These are phyloP conservation scores for Lycaon pictus DNA, from an alignment of 2,113 vertebrate species.

Conservation along the genomic window DNA sequence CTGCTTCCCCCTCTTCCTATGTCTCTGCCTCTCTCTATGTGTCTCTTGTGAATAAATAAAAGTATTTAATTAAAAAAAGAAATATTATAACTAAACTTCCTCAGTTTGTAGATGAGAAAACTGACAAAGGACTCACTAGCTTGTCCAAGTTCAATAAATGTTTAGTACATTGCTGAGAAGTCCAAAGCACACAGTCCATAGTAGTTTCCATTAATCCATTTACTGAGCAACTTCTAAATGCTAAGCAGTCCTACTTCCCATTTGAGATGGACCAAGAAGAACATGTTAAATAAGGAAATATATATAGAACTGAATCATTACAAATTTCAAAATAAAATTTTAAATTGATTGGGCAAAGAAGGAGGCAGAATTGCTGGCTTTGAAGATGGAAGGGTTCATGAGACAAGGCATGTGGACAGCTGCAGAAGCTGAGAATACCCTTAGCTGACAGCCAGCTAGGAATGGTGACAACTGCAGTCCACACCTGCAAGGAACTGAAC, in stretches of 20 bases:
- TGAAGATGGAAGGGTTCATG: background rate
- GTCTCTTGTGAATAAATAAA: no score
- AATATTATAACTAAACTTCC: background rate
- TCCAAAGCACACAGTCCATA: background rate
- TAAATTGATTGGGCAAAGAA: background rate
- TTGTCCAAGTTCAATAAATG: background rate
- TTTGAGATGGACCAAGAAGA: background rate
- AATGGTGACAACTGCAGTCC: background rate
- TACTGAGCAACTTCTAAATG: background rate
- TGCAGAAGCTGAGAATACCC: background rate
- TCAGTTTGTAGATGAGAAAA: background rate
- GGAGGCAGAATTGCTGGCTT: background rate
- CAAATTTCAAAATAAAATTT: slow-evolving; percentile 19
- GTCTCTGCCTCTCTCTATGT: no score
- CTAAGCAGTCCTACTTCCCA: background rate
- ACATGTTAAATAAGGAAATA: background rate
- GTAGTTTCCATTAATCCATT: background rate
- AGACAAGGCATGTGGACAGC: background rate
- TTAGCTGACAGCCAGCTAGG: background rate
- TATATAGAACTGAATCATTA: background rate
- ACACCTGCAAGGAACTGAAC: background rate
- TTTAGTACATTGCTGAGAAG: background rate
- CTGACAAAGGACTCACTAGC: background rate
- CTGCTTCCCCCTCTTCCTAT: no score
- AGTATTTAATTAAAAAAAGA: background rate